These are phyloP conservation scores for Dorcus parallelipipedus DNA, from an alignment of 2,888 invertebrate species.

Conservation along the genomic window DNA sequence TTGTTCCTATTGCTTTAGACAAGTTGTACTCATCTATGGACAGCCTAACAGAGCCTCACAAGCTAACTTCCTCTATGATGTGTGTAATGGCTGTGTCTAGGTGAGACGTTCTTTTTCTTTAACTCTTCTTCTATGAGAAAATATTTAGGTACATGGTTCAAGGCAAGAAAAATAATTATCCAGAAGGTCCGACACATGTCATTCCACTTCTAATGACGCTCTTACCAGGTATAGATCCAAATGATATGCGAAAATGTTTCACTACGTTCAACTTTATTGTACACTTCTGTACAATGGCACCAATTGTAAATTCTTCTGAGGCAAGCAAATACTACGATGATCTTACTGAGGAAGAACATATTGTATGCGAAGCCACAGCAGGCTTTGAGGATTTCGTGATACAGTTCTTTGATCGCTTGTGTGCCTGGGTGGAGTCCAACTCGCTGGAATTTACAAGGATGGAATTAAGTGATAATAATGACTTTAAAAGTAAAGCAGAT, in stretches of 20 bases:
- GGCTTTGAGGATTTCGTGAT: slow-evolving; percentile 87
- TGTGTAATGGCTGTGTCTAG: slow-evolving; percentile 68
- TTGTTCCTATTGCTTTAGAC: slow-evolving; percentile 80
- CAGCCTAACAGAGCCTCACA: slow-evolving; percentile 85
- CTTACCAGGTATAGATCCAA: slow-evolving; percentile 87
- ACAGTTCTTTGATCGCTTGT: slow-evolving; percentile 77
- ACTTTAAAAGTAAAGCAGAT: slow-evolving; percentile 64
- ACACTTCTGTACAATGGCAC: slow-evolving; percentile 73
- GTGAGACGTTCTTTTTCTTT: slow-evolving; percentile 23
- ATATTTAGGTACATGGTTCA: slow-evolving; percentile 44
- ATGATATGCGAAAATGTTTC: slow-evolving; percentile 75
- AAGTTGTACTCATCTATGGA: slow-evolving; percentile 76
- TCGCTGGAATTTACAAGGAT: slow-evolving; percentile 65
- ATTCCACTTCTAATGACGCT: slow-evolving; percentile 76
- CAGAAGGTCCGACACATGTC: slow-evolving; percentile 77
- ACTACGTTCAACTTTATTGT: slow-evolving; percentile 77
- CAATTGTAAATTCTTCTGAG: slow-evolving; percentile 80
- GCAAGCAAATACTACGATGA: slow-evolving; percentile 65
- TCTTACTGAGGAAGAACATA: slow-evolving; percentile 73
- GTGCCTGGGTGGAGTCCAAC: slow-evolving; percentile 68
- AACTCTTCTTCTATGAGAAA: not conserved
- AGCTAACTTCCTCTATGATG: slow-evolving; percentile 68
- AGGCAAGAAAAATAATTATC: slow-evolving; percentile 56
- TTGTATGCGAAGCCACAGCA: slow-evolving; percentile 76
- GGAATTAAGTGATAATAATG: slow-evolving; percentile 57